Evolutionary conservation across 1,140 invertebrate species (phyloP), one percentile per base, ranked within the genome.

Genomic region (Orchesella cincta): DNA sequence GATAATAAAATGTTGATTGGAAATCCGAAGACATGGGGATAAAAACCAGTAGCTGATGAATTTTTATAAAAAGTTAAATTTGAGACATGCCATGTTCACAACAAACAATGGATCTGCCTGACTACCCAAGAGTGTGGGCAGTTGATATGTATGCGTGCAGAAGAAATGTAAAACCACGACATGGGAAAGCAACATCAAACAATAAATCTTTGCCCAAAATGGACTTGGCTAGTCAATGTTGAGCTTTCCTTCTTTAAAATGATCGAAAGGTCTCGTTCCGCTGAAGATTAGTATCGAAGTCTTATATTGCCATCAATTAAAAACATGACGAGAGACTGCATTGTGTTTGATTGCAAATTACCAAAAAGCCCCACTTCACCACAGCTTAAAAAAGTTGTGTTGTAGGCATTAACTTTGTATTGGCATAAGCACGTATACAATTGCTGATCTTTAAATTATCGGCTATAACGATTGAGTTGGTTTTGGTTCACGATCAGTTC

Each of bases 271-370:
- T 46, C 39, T 46, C 20, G 39, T 46, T 46, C 39, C 39, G 39
- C 20, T 46, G 39, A 12, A 12, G 39, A 46, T 57, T 57, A 57
- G 8, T 57, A 57, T 57, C 23, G 23, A 14, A n/a, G 12, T 57
- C 14, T 26, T 57, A 57, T n/a, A 57, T 57, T 57, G 52, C 52
- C 52, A 57, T 57, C 52, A 57, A 57, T 57, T 57, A 57, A 57
- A 46, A 57, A n/a, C 52, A 57, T 57, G 52, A 57, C 52, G 3
- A 57, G 52, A 18, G 12, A 5, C 23, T 46, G 14, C 52, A 57
- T 57, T 57, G 52, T 57, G 52, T 57, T 57, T 57, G 52, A 57
- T 57, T 57, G 52, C 52, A 57, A 57, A 57, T 57, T 57, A 57
- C 52, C 14, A 26, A 57, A 57, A 23, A n/a, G n/a, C n/a, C n/a